Evolutionary conservation across 2,888 invertebrate genomes (phyloP).

Genomic region (Drosophila birchii): DNA sequence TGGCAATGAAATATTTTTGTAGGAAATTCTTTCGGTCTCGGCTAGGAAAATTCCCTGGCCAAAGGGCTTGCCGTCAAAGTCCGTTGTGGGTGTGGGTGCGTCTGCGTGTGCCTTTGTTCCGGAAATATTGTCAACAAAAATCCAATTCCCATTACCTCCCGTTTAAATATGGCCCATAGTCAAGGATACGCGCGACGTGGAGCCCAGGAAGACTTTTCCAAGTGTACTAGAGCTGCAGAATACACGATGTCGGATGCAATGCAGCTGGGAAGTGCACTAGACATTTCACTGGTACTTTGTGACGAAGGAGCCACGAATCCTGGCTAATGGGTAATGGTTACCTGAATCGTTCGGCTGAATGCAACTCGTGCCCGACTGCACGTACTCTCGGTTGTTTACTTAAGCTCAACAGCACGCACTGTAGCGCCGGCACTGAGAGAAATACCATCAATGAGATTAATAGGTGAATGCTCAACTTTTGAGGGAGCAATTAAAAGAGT

Average conservation of each 20-base stretch:
- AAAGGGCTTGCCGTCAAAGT: conserved; percentile 8
- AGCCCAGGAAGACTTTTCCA: conserved; percentile 11
- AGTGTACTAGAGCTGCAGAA: conserved; percentile 5
- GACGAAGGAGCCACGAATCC: conserved; percentile 25
- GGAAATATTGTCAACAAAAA: conserved; percentile 79
- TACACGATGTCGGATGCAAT: neutral
- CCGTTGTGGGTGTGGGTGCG: conserved; percentile 18
- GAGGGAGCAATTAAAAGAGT: too few relatives aligned
- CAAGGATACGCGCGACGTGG: conserved; percentile 18
- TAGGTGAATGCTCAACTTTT: neutral
- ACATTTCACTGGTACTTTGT: conserved; percentile 46
- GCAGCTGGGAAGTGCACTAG: conserved; percentile 52
- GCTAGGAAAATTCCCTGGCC: conserved; percentile 10
- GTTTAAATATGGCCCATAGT: conserved; percentile 53
- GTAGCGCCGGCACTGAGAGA: conserved; percentile 34
- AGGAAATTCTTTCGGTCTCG: neutral
- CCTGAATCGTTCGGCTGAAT: conserved; percentile 11
- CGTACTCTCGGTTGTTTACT: conserved; percentile 46
- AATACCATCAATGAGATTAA: conserved; percentile 16
- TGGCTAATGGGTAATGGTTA: conserved; percentile 2
- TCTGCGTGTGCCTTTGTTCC: conserved; percentile 33
- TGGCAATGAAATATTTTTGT: conserved; percentile 5
- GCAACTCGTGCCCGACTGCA: conserved; percentile 32
- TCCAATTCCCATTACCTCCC: conserved; percentile 78
- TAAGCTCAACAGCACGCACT: conserved; percentile 14